Evolutionary conservation across 1,140 invertebrate genomes (phyloP).

Genomic region (Melipona quadrifasciata): DNA sequence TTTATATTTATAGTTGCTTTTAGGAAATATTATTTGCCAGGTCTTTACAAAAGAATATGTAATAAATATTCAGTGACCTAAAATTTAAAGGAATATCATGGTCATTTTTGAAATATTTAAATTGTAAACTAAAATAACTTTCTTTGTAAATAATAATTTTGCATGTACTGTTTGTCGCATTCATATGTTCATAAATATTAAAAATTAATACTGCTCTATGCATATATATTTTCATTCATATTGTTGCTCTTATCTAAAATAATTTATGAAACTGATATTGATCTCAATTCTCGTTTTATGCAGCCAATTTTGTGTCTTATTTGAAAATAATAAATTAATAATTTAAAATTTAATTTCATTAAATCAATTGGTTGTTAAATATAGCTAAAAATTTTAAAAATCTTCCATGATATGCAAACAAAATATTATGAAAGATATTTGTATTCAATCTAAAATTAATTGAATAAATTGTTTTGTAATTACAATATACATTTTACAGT

Average conservation of each 20-base stretch:
- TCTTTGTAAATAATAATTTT: too few relatives aligned
- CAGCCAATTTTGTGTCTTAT: not conserved
- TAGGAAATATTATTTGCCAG: not conserved
- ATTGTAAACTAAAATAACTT: too few relatives aligned
- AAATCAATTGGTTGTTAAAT: not conserved
- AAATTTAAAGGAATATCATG: not conserved
- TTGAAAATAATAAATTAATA: not conserved
- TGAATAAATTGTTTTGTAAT: not conserved
- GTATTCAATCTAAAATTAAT: not conserved
- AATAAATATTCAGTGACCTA: not conserved
- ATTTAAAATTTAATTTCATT: not conserved
- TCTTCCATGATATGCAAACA: not conserved
- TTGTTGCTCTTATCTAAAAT: not conserved
- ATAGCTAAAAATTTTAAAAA: not conserved
- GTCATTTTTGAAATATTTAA: too few relatives aligned
- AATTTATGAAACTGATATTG: not conserved
- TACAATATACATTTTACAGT: not conserved
- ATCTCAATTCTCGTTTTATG: not conserved
- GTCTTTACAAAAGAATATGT: not conserved
- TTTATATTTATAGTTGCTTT: not conserved
- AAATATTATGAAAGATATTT: not conserved
- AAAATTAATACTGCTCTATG: not conserved
- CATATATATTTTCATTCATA: not conserved
- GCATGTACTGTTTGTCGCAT: not conserved
- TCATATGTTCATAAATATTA: conserved; percentile 1